Evolutionary conservation across 2,797 vertebrate genomes (phyloP), one percentile per base, ranked within the genome.

Genomic region (Meda fulgida): DNA sequence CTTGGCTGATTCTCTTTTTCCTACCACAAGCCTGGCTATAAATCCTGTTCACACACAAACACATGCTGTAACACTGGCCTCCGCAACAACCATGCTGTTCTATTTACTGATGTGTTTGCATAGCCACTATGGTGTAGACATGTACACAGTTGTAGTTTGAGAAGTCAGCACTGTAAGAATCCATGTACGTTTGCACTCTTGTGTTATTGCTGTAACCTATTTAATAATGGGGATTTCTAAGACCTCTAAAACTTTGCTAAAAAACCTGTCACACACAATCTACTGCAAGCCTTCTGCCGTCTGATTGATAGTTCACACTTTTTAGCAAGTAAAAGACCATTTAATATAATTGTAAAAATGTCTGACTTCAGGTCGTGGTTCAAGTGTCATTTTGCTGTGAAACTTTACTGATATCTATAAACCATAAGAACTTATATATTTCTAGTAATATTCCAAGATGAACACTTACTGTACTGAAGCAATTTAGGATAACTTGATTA

Each of bases 21-120:
- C 55, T 23, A 21, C 11, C 38, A 29, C 7, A 79, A 46, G 26
- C 53, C 23, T 65, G 26, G 4, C 26, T 31, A 46, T 79, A 65
- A 79, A 79, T 79, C 4, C 60, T 66, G 77, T 23, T 58, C 16
- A 31, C 53, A 82, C 80, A 60, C 69, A 58, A 34, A 58, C 69
- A 82, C 69, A 26, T 51, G 18, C 51, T 40, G 38, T 40, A 60
- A 40, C 23, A 38, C 34, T 14, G 2, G 75, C 75, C 36, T 40
- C 75, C 9, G 53, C 23, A 78, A 40, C 53, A 60, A 29, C n/a
- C 53, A 40, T 1, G 16, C 14, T 40, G 48, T 36, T 36, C 48
- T 53, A 1, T 55, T 76, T 76, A 76, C 53, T 78, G 36, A 19
- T 58, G 36, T 38, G 34, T 77, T 38, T 38, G 7, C 51, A 76